Evolutionary conservation across 2,113 vertebrate genomes (phyloP), one percentile per base, ranked within the genome.

Genomic region (Cisticola juncidis): DNA sequence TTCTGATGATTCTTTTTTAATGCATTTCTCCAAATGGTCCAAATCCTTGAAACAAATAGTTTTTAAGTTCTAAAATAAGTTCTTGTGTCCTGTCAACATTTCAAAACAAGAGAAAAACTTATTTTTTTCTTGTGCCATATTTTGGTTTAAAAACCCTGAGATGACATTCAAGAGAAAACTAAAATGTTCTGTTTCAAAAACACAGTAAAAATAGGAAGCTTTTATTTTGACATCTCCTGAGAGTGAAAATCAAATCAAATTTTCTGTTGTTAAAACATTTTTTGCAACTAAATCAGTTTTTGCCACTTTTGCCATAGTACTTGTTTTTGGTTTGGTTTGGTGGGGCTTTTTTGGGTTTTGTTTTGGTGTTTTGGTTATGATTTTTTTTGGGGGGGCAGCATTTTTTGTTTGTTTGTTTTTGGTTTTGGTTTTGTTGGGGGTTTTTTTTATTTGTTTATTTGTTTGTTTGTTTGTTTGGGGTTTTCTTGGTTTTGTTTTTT

Each of bases 31-130:
- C 29, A 54, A 89, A 72, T 50, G 20, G 70, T 94, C 38, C 78
- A 92, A 66, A 65, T 47, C 61, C 40, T 95, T 91, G 18, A 94
- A 95, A 29, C 2, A 88, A 91, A 88, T 77, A 90, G 47, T 86
- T 95, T 86, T 86, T 72, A 70, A 86, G 42, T 81, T 74, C 62
- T 77, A 92, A 96, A 95, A 92, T 81, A 65, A 70, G 11, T 70
- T 90, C 21, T 42, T 91, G 45, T 95, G 95, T 95, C 85, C 84
- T 64, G 35, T 90, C 78, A 95, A 66, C 71, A 81, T 88, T 94
- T 95, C 94, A 92, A 92, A 97, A 95, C 71, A 95, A 83, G 81
- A 80, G 38, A 91, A 88, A 8, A 78, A 83, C 38, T 90, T 90
- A 35, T 1, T 28, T 68, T 69, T 80, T 48, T 73, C 50, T 88